phyloP scores from a whole-genome alignment of 2,888 invertebrate species.

The Orchesellides sinensis region DNA sequence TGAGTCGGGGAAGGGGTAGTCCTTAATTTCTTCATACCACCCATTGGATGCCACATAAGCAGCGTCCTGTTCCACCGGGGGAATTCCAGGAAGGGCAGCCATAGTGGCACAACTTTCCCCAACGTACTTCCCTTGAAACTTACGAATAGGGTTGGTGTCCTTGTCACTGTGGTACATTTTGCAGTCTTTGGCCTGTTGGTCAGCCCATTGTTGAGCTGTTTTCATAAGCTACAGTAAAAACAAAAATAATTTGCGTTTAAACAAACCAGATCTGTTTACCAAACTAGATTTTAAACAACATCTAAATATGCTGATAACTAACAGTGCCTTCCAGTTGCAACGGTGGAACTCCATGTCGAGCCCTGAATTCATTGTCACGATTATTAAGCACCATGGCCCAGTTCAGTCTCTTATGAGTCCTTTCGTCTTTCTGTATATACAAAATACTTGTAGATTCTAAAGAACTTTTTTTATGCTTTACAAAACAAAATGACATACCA shows the following conservation, averaged over 20 bases:
- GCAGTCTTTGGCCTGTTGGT: slow-evolving; percentile 31
- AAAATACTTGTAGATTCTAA: slow-evolving; percentile 1
- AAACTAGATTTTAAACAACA: no score
- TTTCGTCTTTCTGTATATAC: slow-evolving; percentile 10
- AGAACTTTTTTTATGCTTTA: background rate
- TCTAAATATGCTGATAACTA: no score
- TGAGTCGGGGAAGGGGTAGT: slow-evolving; percentile 44
- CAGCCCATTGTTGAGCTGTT: slow-evolving; percentile 44
- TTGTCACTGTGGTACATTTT: slow-evolving; percentile 8
- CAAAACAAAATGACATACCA: background rate
- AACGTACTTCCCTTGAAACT: background rate
- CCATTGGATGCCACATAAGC: slow-evolving; percentile 31
- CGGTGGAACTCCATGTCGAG: slow-evolving; percentile 29
- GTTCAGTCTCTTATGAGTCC: slow-evolving; percentile 11
- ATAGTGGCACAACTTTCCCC: slow-evolving; percentile 11
- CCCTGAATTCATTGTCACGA: slow-evolving; percentile 48
- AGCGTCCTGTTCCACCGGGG: background rate
- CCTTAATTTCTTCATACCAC: slow-evolving; percentile 49
- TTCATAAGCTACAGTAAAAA: slow-evolving; percentile 15
- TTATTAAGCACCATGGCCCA: slow-evolving; percentile 11
- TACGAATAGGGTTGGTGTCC: background rate
- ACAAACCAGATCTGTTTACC: no score
- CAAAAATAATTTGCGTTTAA: no score
- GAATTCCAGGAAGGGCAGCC: no score
- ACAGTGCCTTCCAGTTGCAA: background rate